Evolutionary conservation across 2,797 vertebrate species (phyloP), one percentile per base, ranked within the genome.

Genomic region (Ceyx erithaca): DNA sequence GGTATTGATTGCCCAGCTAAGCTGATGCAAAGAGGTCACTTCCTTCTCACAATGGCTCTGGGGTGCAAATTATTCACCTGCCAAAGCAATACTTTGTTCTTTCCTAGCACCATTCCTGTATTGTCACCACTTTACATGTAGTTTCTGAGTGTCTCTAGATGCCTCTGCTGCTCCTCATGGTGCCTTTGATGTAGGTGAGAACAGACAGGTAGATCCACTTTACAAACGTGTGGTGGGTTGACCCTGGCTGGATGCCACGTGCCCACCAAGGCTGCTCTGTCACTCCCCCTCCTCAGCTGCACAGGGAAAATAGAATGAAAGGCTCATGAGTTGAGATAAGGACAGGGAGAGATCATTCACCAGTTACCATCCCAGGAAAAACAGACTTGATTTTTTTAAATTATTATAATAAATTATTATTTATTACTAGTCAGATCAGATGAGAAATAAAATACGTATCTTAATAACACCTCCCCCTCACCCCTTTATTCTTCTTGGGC

Each of bases 141-240:
- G 80, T 80, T 94, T 82, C 84, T 91, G 85, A 94, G 35, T 87
- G 62, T 63, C 54, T 87, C 33, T 68, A 72, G 92, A 80, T 84
- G 70, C 58, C 87, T 84, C 37, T 68, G 66, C 79, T 89, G 49
- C 64, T 76, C 75, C 5, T 4, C 12, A 11, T 15, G 49, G 69
- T 89, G 54, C 37, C 79, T 95, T 72, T 92, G 62, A 63, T 67
- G 57, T 37, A 81, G 48, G 40, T 81, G 66, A 83, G 63, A 89
- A 70, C 48, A 91, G 59, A 89, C 69, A 85, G 37, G 37, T 40
- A 14, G 9, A 85, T 66, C 69, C 35, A 57, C 59, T 90, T 87
- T 80, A 83, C n/a, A 83, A 69, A 73, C 25, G 17, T 48, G n/a
- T 62, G 22, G 41, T 46, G 67, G 22, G 17, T n/a, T 78, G 37